Percentiles rank a stretch among this genome's conserved stretches.
Conservation (phyloP, 1,140 invertebrate species). For the Melitaea cinxia region DNA sequence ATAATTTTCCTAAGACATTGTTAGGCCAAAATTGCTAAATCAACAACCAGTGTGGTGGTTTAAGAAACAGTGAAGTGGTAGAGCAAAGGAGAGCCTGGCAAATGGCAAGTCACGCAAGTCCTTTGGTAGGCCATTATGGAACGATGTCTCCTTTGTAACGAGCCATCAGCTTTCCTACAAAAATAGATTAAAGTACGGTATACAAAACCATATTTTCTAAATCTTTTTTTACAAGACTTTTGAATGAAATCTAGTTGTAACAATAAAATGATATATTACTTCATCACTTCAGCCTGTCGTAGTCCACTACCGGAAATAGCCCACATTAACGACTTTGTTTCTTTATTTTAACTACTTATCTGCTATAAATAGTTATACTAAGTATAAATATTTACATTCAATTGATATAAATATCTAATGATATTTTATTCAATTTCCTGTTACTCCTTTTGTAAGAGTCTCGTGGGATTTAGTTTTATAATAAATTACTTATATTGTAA, state of each 20-base stretch:
- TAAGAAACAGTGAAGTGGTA: constrained; percentile 48
- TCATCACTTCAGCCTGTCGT: no score
- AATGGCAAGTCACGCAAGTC: constrained; percentile 77
- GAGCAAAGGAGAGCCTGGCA: constrained; percentile 51
- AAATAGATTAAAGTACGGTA: constrained; percentile 66
- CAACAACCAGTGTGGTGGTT: constrained; percentile 37
- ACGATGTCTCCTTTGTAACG: constrained; percentile 80
- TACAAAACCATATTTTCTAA: constrained; percentile 41
- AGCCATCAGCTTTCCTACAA: constrained; percentile 64
- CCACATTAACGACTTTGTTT: no score
- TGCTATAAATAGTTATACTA: no score
- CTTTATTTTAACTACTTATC: no score
- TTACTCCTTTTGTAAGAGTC: no score
- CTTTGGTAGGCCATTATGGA: constrained; percentile 66
- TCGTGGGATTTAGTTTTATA: no score
- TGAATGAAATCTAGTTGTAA: no score
- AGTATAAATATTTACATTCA: no score
- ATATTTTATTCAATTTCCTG: no score
- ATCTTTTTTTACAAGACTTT: neutral
- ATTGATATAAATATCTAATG: no score
- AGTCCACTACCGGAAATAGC: no score
- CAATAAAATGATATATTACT: no score
- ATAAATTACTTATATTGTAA: neutral
- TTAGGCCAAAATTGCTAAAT: constrained; percentile 6
- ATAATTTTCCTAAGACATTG: constrained; percentile 21